phyloP scores from a whole-genome alignment of 2,797 vertebrate genomes.

The Myripristis murdjan region DNA sequence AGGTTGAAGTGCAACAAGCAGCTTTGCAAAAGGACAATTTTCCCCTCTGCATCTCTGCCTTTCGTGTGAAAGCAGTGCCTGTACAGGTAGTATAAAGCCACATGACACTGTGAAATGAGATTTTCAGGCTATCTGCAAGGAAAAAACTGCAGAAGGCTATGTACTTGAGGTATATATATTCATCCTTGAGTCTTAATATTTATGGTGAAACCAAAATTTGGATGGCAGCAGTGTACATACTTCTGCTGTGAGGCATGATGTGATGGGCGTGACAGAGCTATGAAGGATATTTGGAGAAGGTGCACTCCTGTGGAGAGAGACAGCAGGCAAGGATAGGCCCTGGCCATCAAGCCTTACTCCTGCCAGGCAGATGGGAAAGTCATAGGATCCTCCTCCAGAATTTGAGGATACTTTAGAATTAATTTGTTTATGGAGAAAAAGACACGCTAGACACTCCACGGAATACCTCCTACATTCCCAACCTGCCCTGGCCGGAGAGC shows the following conservation, averaged over 20 bases:
- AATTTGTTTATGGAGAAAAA: slow-evolving; percentile 71
- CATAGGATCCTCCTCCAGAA: slow-evolving; percentile 66
- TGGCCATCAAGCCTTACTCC: slow-evolving; percentile 45
- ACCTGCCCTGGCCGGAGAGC: slow-evolving; percentile 30
- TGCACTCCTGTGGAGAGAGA: too few species aligned
- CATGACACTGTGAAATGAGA: too few species aligned
- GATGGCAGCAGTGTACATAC: neutral
- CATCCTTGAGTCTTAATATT: neutral
- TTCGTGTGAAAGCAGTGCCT: slow-evolving; percentile 52
- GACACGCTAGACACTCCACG: slow-evolving; percentile 36
- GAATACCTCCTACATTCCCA: slow-evolving; percentile 58
- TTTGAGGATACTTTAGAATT: slow-evolving; percentile 57
- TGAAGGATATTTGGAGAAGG: slow-evolving; percentile 44
- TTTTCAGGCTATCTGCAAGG: too few species aligned
- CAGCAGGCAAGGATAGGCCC: slow-evolving; percentile 40
- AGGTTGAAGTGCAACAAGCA: slow-evolving; percentile 8
- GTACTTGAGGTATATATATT: neutral
- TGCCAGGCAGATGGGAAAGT: slow-evolving; percentile 76
- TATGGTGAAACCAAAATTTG: neutral
- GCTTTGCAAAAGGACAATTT: slow-evolving; percentile 42
- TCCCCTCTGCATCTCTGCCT: slow-evolving; percentile 38
- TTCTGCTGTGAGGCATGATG: neutral
- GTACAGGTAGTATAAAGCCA: neutral
- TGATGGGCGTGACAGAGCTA: slow-evolving; percentile 36
- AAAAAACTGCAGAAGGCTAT: too few species aligned